Conservation (phyloP, 2,888 invertebrate genomes). For the Serripes groenlandicus region DNA sequence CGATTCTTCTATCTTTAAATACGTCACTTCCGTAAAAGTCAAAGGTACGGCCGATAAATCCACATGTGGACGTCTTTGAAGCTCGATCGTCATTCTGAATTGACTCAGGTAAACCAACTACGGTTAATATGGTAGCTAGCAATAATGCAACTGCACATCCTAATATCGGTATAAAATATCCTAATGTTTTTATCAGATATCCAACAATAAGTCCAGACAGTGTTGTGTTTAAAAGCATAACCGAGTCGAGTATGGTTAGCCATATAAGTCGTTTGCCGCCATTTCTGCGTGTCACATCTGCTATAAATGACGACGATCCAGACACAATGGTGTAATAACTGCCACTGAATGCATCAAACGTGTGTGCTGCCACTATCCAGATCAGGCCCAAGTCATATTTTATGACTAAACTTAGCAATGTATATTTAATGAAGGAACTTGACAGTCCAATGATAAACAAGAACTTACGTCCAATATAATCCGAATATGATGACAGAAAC, state of each 20-base stretch:
- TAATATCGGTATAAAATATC: conserved; percentile 27
- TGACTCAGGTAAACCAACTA: conserved; percentile 32
- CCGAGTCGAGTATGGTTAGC: conserved; percentile 38
- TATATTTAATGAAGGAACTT: conserved; percentile 44
- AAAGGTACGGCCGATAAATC: conserved; percentile 12
- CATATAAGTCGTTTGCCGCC: conserved; percentile 39
- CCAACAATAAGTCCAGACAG: conserved; percentile 37
- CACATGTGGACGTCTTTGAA: conserved; percentile 1
- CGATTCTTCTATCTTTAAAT: conserved; percentile 21
- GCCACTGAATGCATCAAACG: conserved; percentile 59
- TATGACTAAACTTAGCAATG: conserved; percentile 39
- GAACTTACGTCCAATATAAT: conserved; percentile 60
- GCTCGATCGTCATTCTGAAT: not conserved
- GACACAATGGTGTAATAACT: conserved; percentile 16
- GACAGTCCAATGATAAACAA: conserved; percentile 50
- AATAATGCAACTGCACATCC: not conserved
- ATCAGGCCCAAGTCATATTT: conserved; percentile 57
- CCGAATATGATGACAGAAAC: conserved; percentile 61
- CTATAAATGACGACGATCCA: conserved; percentile 45
- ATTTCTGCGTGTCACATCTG: conserved; percentile 49
- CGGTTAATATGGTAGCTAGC: not conserved
- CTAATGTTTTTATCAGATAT: conserved; percentile 40
- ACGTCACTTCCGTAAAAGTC: conserved; percentile 24
- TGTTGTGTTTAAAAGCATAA: conserved; percentile 25
- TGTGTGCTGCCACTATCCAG: conserved; percentile 47